Conservation (phyloP, 64 coral and sea anemone genomes). For the Stichodactyla helianthus region DNA sequence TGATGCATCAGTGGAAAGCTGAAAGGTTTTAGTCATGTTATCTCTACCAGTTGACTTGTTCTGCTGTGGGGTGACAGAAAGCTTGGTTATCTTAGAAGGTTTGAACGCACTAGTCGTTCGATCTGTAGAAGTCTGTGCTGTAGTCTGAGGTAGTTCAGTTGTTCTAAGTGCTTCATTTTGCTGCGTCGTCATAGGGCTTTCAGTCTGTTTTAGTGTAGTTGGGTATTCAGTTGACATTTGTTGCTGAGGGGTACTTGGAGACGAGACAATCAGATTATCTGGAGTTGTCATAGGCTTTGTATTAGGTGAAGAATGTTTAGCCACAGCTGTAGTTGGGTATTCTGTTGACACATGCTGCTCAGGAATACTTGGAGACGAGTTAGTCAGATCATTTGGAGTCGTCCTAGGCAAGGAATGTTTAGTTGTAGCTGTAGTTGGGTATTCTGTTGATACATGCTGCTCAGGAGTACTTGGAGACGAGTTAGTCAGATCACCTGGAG, state of each 20-base stretch:
- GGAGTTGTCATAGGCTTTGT: neutral
- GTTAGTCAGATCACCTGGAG: neutral
- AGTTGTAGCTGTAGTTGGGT: neutral
- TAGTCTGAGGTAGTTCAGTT: neutral
- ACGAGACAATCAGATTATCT: neutral
- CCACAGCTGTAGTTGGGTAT: neutral
- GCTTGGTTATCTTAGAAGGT: too few relatives aligned
- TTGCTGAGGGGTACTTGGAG: neutral
- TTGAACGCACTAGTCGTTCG: too few relatives aligned
- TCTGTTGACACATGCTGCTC: neutral
- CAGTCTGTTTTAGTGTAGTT: neutral
- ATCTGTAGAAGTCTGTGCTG: neutral
- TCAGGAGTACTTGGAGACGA: neutral
- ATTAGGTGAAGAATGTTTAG: neutral
- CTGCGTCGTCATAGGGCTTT: neutral
- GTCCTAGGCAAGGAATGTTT: neutral
- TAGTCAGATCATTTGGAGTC: neutral
- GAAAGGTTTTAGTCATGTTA: too few relatives aligned
- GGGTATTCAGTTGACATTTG: neutral
- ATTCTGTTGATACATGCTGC: neutral
- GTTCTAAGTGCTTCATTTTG: neutral
- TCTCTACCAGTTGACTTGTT: too few relatives aligned
- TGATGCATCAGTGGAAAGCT: too few relatives aligned
- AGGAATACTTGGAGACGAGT: neutral
- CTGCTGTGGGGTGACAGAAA: too few relatives aligned